Percentiles rank a stretch among this genome's conserved stretches.
Conservation (phyloP, 2,113 vertebrate genomes). For the Proteles cristata region DNA sequence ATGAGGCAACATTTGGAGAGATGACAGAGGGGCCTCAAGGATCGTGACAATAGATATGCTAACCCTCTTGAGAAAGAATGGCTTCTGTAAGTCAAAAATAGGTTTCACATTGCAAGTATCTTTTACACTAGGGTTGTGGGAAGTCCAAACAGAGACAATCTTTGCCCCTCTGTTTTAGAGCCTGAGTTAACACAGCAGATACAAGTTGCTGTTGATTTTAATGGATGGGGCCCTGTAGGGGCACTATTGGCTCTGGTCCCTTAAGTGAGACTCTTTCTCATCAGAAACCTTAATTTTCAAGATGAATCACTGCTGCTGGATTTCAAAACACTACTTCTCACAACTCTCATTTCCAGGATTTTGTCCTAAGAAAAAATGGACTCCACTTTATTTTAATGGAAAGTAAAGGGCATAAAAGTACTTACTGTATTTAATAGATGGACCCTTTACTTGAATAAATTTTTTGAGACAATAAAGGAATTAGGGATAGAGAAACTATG, state of each 20-base stretch:
- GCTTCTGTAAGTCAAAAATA: not conserved
- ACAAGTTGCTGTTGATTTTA: not conserved
- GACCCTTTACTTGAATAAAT: not conserved
- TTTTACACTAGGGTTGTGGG: not conserved
- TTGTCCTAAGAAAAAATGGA: constrained; percentile 61
- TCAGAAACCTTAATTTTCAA: constrained; percentile 62
- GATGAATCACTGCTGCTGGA: constrained; percentile 29
- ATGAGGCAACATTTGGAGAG: not conserved
- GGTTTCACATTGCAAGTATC: not conserved
- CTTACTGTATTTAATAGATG: constrained; percentile 52
- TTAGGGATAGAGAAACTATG: not conserved
- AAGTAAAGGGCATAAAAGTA: constrained; percentile 51
- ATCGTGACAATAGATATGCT: not conserved
- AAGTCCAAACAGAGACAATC: not conserved
- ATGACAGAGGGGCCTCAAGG: not conserved
- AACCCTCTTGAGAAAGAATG: not conserved
- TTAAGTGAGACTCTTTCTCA: constrained; percentile 26
- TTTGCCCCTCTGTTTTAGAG: not conserved
- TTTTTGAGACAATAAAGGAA: constrained; percentile 19
- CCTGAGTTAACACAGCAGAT: not conserved
- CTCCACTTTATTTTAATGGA: constrained; percentile 54
- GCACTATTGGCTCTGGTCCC: not conserved
- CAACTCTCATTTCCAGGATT: constrained; percentile 43
- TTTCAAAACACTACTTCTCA: constrained; percentile 54
- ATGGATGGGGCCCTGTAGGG: not conserved